A percentile compares a stretch with the other conserved stretches of the same genome.
phyloP scores from a whole-genome alignment of 2,113 vertebrate genomes.

The Myrmophylax atrothorax region DNA sequence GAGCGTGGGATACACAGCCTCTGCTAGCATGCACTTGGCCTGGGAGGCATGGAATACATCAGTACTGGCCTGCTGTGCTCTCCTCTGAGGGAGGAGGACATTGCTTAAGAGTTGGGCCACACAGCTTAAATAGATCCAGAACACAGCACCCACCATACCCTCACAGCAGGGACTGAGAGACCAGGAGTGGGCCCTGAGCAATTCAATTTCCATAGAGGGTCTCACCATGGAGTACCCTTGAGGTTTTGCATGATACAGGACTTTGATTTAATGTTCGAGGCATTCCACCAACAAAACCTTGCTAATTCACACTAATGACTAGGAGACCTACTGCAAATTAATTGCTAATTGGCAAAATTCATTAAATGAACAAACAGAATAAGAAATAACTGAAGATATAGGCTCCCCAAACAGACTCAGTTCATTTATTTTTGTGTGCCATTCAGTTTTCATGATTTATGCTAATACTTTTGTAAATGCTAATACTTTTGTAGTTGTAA shows the following conservation, averaged over 20 bases:
- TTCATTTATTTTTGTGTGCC: not conserved
- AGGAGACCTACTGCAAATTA: slow-evolving; percentile 20
- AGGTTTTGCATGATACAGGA: not conserved
- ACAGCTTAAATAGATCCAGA: not conserved
- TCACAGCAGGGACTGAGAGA: not conserved
- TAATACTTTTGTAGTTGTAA: slow-evolving; percentile 18
- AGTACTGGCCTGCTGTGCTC: not conserved
- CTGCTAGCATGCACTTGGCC: not conserved
- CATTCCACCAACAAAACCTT: not conserved
- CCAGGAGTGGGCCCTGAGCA: not conserved
- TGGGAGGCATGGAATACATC: accelerated
- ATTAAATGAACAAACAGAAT: slow-evolving; percentile 36
- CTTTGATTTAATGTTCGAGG: not conserved
- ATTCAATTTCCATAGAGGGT: not conserved
- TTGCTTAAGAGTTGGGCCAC: not conserved
- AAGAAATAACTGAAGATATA: not conserved
- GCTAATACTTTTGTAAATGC: slow-evolving; percentile 12
- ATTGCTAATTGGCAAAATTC: slow-evolving; percentile 52
- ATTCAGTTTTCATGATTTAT: not conserved
- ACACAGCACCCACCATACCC: not conserved
- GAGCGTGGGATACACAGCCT: not conserved
- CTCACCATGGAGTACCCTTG: not conserved
- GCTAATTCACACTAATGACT: slow-evolving; percentile 51
- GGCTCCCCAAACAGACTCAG: not conserved
- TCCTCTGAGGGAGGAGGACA: not conserved